phyloP scores from a whole-genome alignment of 1,140 invertebrate genomes.

The Chelonus insularis region DNA sequence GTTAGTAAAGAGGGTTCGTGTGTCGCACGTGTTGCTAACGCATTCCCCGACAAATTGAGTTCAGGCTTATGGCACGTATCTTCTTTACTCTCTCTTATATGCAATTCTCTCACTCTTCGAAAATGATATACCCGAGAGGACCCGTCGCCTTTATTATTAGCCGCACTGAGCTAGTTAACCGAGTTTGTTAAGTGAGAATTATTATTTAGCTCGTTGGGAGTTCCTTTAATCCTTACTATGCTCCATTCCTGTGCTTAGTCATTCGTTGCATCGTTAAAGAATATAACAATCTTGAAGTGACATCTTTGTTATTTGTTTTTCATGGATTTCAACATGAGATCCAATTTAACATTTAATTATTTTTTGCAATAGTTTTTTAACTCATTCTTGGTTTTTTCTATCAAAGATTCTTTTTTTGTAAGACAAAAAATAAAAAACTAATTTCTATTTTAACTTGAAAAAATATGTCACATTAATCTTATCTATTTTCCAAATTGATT shows the following conservation, averaged over 20 bases:
- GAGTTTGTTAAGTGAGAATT: slow-evolving; percentile 60
- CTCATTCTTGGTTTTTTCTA: neutral
- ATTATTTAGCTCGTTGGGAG: slow-evolving; percentile 53
- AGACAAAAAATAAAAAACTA: no score
- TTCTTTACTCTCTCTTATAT: neutral
- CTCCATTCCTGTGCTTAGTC: no score
- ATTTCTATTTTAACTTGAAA: no score
- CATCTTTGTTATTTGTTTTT: no score
- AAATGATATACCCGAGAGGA: slow-evolving; percentile 29
- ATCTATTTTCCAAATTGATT: no score
- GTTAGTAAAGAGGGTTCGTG: slow-evolving; percentile 14
- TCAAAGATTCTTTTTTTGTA: neutral
- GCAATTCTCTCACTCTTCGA: slow-evolving; percentile 10
- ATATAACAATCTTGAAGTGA: no score
- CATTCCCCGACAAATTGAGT: slow-evolving; percentile 61
- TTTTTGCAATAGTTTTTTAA: no score
- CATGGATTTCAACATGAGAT: no score
- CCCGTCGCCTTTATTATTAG: slow-evolving; percentile 59
- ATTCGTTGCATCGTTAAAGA: slow-evolving; percentile 5
- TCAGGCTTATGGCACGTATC: slow-evolving; percentile 47
- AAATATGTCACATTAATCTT: no score
- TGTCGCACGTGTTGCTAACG: slow-evolving; percentile 54
- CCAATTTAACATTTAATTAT: no score
- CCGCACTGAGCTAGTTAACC: slow-evolving; percentile 56
- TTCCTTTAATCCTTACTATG: neutral